Percentiles rank a stretch among this genome's conserved stretches.
Conservation (phyloP, 2,113 vertebrate genomes). For the Coreoperca whiteheadi region DNA sequence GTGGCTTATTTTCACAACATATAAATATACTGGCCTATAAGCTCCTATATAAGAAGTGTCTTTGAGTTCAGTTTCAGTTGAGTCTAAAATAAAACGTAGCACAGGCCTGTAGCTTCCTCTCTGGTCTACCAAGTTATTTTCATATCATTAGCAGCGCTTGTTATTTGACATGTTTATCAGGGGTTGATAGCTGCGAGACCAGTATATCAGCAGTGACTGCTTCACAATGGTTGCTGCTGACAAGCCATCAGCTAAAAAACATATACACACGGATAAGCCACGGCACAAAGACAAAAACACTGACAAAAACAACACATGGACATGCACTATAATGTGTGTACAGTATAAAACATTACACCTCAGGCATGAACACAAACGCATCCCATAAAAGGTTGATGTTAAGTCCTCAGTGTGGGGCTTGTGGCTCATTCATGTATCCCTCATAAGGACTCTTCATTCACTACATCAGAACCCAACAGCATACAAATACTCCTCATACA, state of each 20-base stretch:
- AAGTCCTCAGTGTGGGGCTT: not conserved
- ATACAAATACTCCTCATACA: constrained; percentile 8
- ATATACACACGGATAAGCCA: constrained; percentile 1
- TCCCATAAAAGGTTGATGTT: not conserved
- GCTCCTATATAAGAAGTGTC: not conserved
- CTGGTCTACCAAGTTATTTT: constrained; percentile 42
- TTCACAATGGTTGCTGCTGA: constrained; percentile 51
- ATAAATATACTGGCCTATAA: not conserved
- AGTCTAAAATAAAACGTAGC: constrained; percentile 13
- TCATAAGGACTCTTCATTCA: not conserved
- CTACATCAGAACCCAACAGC: not conserved
- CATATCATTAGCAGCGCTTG: constrained; percentile 37
- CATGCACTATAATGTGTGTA: not conserved
- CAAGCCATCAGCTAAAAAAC: constrained; percentile 35
- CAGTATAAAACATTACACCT: not conserved
- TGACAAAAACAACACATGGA: not conserved
- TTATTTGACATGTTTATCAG: constrained; percentile 57
- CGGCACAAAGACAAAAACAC: not conserved
- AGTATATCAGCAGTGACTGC: constrained; percentile 30
- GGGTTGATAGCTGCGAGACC: constrained; percentile 40
- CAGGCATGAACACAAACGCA: not conserved
- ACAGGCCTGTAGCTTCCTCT: constrained; percentile 6
- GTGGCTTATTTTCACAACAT: not conserved
- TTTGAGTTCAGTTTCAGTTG: not conserved
- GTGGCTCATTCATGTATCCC: not conserved